phyloP scores from a whole-genome alignment of 2,113 vertebrate species.

The Tragelaphus imberbis region DNA sequence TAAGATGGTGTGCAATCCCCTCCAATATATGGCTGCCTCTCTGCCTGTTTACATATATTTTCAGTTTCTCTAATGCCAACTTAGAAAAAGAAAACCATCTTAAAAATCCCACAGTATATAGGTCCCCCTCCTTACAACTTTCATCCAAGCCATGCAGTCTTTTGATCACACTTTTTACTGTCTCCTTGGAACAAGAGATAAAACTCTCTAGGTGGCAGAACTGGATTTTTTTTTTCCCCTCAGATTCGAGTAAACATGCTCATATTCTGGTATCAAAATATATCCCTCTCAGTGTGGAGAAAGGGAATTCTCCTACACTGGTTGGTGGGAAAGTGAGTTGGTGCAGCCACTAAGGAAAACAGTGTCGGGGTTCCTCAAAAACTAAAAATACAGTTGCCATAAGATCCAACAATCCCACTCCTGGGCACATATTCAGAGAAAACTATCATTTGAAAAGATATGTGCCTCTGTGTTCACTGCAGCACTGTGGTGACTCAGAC shows the following conservation, averaged over 20 bases:
- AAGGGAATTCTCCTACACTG: not conserved
- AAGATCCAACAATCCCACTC: not conserved
- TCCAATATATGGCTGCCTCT: not conserved
- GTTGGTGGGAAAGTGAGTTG: not conserved
- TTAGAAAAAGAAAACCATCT: slow-evolving; percentile 30
- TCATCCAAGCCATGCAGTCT: not conserved
- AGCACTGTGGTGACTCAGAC: not conserved
- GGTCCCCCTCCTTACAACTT: not conserved
- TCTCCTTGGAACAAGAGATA: not conserved
- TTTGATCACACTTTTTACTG: not conserved
- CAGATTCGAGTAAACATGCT: not conserved
- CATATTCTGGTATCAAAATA: not conserved
- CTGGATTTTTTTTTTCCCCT: not conserved
- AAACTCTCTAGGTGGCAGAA: not conserved
- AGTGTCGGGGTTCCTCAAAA: not conserved
- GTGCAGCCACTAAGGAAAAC: not conserved
- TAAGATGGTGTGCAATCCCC: not conserved
- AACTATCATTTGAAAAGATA: not conserved
- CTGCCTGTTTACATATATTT: not conserved
- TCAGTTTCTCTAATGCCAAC: slow-evolving; percentile 7
- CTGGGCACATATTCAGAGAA: not conserved
- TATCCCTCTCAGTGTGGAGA: not conserved
- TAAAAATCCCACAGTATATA: not conserved
- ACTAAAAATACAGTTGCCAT: not conserved
- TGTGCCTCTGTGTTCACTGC: not conserved